Evolutionary conservation across 2,113 vertebrate species (phyloP).

Genomic region (Sebastes fasciatus): DNA sequence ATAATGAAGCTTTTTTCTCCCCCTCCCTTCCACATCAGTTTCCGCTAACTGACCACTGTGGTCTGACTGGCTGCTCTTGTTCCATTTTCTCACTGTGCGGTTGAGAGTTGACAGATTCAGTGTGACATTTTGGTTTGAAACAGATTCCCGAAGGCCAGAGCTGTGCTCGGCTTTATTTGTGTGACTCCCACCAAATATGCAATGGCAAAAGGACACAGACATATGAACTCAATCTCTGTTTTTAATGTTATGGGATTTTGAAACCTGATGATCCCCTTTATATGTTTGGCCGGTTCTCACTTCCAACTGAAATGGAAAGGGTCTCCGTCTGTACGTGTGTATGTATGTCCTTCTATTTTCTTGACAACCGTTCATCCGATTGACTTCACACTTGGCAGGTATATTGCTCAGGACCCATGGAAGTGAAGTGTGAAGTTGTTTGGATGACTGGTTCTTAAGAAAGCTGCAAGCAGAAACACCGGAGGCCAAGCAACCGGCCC

Average conservation of each 20-base stretch:
- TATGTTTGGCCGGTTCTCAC: neutral
- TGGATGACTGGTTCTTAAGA: too few relatives aligned
- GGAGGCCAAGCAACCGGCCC: too few relatives aligned
- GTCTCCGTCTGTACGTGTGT: too few relatives aligned
- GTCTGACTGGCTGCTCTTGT: constrained; percentile 42
- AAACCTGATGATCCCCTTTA: neutral
- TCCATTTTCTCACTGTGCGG: constrained; percentile 55
- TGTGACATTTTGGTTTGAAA: constrained; percentile 64
- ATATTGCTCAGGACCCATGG: too few relatives aligned
- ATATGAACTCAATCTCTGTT: neutral
- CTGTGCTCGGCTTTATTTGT: constrained; percentile 44
- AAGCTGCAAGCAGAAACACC: too few relatives aligned
- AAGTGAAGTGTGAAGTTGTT: too few relatives aligned
- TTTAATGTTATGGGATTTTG: neutral
- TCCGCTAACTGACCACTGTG: constrained; percentile 51
- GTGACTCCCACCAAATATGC: constrained; percentile 28
- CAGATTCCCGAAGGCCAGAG: constrained; percentile 50
- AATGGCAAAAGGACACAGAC: constrained; percentile 12
- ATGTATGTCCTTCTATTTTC: too few relatives aligned
- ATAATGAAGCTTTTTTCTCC: constrained; percentile 4
- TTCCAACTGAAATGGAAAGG: neutral
- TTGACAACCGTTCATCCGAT: too few relatives aligned
- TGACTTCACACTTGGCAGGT: too few relatives aligned
- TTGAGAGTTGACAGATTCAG: constrained; percentile 62
- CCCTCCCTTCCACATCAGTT: constrained; percentile 28